Conservation (phyloP, 1,140 invertebrate genomes). For the Augochlora pura region DNA sequence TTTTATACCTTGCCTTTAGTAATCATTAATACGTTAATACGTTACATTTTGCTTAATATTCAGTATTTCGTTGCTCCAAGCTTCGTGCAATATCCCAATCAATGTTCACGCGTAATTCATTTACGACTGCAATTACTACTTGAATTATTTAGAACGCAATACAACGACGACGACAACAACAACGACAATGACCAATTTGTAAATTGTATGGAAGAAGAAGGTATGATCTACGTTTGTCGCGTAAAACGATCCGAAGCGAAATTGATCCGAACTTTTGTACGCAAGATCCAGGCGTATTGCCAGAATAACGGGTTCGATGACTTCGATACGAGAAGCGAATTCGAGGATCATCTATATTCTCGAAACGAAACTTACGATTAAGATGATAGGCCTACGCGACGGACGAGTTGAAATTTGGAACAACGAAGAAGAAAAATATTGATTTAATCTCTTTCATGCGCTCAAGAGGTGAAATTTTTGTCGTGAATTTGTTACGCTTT, state of each 20-base stretch:
- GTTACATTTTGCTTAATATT: constrained; percentile 12
- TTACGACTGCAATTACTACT: not conserved
- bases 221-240: not conserved
- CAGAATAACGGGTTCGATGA: not conserved
- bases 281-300: not conserved
- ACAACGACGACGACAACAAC: too few species aligned
- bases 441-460: not conserved
- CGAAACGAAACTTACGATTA: not conserved
- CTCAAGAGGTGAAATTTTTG: not conserved
- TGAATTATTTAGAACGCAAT: not conserved
- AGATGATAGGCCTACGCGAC: not conserved
- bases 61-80: constrained; percentile 51
- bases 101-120: not conserved
- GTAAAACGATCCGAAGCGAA: not conserved
- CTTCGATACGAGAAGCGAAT: not conserved
- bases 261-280: not conserved
- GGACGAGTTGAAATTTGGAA: not conserved
- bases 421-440: not conserved
- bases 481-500: not conserved
- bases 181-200: not conserved
- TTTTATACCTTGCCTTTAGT: not conserved
- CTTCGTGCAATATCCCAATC: constrained; percentile 17
- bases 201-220: not conserved
- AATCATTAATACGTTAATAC: constrained; percentile 20
- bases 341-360: not conserved